Base-by-base conservation (phyloP, 1,140 invertebrate genomes). In the Zaprionus ghesquierei region DNA sequence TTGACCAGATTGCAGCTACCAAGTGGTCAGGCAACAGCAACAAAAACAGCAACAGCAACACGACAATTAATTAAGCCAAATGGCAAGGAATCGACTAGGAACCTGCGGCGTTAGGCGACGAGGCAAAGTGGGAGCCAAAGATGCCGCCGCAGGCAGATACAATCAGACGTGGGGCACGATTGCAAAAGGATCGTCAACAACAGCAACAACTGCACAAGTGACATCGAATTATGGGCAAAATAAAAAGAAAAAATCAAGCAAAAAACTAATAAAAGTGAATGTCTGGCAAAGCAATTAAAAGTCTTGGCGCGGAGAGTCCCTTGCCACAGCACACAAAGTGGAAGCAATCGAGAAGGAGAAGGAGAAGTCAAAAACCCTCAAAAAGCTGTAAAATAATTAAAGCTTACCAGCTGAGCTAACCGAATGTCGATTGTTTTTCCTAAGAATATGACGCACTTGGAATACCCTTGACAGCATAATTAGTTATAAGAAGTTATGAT, bases 131-230 rank as follows among this genome's bases (percentile, higher is more conserved):
- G 46, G 3, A 12, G 25, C 10, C 18, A 46, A 46, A 46, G 41
- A 46, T 46, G 10, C 29, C 10, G 49, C 41, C 62, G 29, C 68
- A 31, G 44, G n/a, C 35, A 44, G 54, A 69, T 62, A 62, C 46
- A 81, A 81, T 54, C 72, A 41, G 65, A 75, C 53, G 38, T 38
- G 55, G 69, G 61, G 55, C 65, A 54, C 59, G 77, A 79, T 79
- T 77, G 78, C 73, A 75, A 76, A 81, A 81, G 73, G 78, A 81
- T 81, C 63, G 63, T 79, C 69, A 68, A 58, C 44, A 13, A n/a
- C 29, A 59, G 33, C 41, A 54, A n/a, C n/a, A 29, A 29, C 15
- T 44, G 8, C 54, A 27, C 27, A 20, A 73, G 64, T 50, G 44
- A 73, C 70, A 68, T 69, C 59, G 49, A 61, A 29, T 35, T 20